Conservation (phyloP, 2,888 invertebrate species). For the Watsonalla cultraria region DNA sequence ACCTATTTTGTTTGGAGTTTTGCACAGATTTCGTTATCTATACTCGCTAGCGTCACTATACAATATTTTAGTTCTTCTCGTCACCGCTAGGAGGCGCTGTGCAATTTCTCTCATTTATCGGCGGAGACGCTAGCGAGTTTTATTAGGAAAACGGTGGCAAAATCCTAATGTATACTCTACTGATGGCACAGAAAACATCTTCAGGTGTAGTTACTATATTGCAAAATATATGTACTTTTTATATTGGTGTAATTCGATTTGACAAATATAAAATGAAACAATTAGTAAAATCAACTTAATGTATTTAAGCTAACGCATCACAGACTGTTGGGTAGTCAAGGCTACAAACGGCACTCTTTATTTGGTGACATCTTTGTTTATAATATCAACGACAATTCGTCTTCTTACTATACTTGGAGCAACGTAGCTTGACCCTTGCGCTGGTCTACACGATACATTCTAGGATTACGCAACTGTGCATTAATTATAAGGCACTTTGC, state of each 20-base stretch:
- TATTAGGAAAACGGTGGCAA: no score
- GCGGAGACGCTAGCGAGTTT: no score
- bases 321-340: constrained; percentile 44
- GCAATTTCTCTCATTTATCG: no score
- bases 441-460: background rate
- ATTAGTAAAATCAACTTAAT: constrained; percentile 35
- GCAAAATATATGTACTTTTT: no score
- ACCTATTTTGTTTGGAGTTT: no score
- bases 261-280: constrained; percentile 12
- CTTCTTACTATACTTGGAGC: background rate
- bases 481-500: no score
- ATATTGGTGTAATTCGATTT: constrained; percentile 7
- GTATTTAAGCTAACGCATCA: constrained; percentile 65
- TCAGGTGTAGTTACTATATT: constrained; percentile 4
- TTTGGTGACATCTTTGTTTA: background rate
- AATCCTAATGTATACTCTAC: no score
- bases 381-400: background rate
- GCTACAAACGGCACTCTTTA: background rate
- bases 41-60: no score
- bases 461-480: background rate
- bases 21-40: no score
- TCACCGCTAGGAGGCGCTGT: no score
- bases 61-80: no score
- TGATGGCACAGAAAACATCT: no score
- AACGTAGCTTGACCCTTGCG: background rate